Conservation (phyloP, 2,113 vertebrate genomes). For the Poecile atricapillus region DNA sequence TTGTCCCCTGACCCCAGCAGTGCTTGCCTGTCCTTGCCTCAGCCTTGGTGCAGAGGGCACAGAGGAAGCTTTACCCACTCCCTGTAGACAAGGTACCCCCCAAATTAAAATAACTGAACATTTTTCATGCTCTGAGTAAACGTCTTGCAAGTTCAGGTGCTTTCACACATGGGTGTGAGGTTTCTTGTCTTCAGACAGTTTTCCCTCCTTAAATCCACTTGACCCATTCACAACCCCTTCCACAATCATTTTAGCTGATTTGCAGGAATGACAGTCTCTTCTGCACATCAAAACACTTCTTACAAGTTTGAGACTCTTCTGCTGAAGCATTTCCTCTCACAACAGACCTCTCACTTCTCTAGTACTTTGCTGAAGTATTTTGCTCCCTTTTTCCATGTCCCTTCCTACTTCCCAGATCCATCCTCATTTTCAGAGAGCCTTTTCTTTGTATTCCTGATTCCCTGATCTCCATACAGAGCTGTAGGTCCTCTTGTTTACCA, state of each 20-base stretch:
- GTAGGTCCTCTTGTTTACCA: not conserved
- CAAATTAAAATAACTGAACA: not conserved
- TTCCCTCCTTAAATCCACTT: not conserved
- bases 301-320: not conserved
- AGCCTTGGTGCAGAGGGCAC: accelerated
- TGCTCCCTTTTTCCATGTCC: not conserved
- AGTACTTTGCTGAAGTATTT: not conserved
- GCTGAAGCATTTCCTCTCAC: not conserved
- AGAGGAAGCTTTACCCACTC: not conserved
- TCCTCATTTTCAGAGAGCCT: not conserved
- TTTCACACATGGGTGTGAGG: not conserved
- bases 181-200: not conserved
- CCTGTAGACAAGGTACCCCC: not conserved
- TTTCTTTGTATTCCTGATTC: not conserved
- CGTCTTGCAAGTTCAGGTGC: not conserved
- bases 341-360: not conserved
- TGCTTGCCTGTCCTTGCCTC: not conserved
- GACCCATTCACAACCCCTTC: not conserved
- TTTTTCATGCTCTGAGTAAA: not conserved
- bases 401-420: not conserved
- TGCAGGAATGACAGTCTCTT: not conserved
- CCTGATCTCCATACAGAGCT: not conserved
- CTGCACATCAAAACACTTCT: not conserved
- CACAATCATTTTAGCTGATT: not conserved
- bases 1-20: not conserved